Conservation (phyloP, 2,113 vertebrate species). For the Stigmatopora argus region DNA sequence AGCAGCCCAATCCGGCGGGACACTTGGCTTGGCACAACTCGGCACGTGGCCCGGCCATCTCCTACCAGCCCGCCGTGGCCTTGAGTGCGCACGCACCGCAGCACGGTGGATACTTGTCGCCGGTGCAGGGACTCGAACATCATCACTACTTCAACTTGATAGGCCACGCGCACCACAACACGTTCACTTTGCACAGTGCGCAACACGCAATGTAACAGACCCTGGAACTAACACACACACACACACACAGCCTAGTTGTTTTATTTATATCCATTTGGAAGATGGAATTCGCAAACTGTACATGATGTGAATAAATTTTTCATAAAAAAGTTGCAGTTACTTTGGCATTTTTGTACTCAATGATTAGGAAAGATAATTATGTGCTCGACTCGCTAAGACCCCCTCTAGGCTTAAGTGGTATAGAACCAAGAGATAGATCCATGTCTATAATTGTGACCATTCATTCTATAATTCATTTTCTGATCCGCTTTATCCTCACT, state of each 20-base stretch:
- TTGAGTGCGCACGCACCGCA: slow-evolving; percentile 75
- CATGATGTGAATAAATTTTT: slow-evolving; percentile 64
- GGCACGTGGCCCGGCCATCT: slow-evolving; percentile 72
- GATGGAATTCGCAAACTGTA: slow-evolving; percentile 30
- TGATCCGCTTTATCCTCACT: too few species aligned
- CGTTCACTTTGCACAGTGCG: slow-evolving; percentile 81
- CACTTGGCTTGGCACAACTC: slow-evolving; percentile 82
- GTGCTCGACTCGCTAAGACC: too few species aligned
- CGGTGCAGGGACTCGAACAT: slow-evolving; percentile 84
- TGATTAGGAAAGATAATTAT: neutral
- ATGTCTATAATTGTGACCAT: too few species aligned
- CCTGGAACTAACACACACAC: neutral
- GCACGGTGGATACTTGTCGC: slow-evolving; percentile 81
- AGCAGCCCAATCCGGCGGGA: slow-evolving; percentile 70
- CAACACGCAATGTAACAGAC: slow-evolving; percentile 81
- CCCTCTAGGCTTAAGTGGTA: too few species aligned
- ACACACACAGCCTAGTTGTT: slow-evolving; percentile 8
- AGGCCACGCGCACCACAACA: slow-evolving; percentile 81
- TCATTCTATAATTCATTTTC: too few species aligned
- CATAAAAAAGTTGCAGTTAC: slow-evolving; percentile 12
- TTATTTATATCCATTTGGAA: slow-evolving; percentile 65
- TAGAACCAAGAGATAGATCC: too few species aligned
- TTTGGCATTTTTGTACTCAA: slow-evolving; percentile 1
- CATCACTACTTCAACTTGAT: slow-evolving; percentile 90
- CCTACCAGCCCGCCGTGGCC: slow-evolving; percentile 80